Percentiles rank a stretch among this genome's conserved stretches.
Conservation (phyloP, 2,888 invertebrate species). For the Helicoverpa assulta region DNA sequence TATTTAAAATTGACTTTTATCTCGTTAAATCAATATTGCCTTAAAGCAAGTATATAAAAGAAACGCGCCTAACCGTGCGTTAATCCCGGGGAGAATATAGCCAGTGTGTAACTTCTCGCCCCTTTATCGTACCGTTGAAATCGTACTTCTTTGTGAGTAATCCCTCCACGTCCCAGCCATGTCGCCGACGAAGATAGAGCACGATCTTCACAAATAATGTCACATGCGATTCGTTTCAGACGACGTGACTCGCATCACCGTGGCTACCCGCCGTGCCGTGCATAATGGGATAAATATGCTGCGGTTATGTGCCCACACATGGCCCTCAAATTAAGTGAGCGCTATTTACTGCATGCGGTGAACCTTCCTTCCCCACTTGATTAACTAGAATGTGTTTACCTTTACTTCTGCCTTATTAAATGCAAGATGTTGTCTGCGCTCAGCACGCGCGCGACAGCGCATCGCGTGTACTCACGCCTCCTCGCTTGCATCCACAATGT, state of each 20-base stretch:
- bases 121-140: constrained; percentile 89
- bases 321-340: constrained; percentile 88
- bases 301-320: constrained; percentile 88
- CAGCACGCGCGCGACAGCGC: constrained; percentile 20
- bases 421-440: constrained; percentile 69
- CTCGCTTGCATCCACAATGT: constrained; percentile 62
- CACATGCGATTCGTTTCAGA: constrained; percentile 90
- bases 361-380: constrained; percentile 83
- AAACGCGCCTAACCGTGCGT: constrained; percentile 80
- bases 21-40: constrained; percentile 50
- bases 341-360: constrained; percentile 85
- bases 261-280: constrained; percentile 84
- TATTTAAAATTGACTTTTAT: constrained; percentile 31
- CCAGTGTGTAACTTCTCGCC: constrained; percentile 86
- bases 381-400: constrained; percentile 85
- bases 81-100: constrained; percentile 86
- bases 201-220: constrained; percentile 91
- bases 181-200: constrained; percentile 90
- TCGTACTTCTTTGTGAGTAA: constrained; percentile 90
- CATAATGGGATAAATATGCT: constrained; percentile 90
- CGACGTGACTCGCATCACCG: constrained; percentile 89
- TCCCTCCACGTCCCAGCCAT: constrained; percentile 89
- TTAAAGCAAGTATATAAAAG: constrained; percentile 68
- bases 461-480: constrained; percentile 22
- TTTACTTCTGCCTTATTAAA: constrained; percentile 74